Evolutionary conservation across 2,113 vertebrate species (phyloP), one percentile per base, ranked within the genome.

Genomic region (Mesocricetus auratus): DNA sequence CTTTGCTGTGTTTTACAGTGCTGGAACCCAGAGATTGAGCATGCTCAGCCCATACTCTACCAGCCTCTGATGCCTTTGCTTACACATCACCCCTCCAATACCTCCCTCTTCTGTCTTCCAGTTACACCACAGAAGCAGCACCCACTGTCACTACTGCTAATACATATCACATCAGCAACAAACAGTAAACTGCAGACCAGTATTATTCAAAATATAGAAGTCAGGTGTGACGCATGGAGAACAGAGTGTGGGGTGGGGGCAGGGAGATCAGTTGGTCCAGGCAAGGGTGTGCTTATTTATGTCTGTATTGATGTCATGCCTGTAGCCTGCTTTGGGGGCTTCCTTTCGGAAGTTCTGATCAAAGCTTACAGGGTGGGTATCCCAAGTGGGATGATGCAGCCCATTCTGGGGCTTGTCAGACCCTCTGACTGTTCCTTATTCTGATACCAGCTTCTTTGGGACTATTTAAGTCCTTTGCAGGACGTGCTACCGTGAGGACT

Each of bases 131-230:
- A 87, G 75, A 77, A 69, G 86, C 92, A 79, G 11, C 45, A 19
- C 68, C 71, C 66, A 45, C 5, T 29, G 36, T 92, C 89, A 74
- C 29, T n/a, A 78, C 42, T 50, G 91, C 29, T 22, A 39, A 58
- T 58, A 13, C 79, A 85, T 89, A 74, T 50, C 68, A 31, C 39
- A 39, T 86, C 42, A 82, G 56, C 87, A 92, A 74, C 0, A 53
- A 92, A 74, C 0, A 53, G 29, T 89, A 39, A 82, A 71, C 60
- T 13, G 3, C 39, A 93, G 33, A 39, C 53, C 78, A 68, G 78
- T 50, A 78, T 42, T 93, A 50, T 77, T 91, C 73, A 91, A 79
- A 93, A 79, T 66, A 77, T 64, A 82, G 17, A 93, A 94, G 88
- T 95, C 47, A 69, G 71, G 24, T 50, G 24, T 75, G 75, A 81